Evolutionary conservation across 1,140 invertebrate genomes (phyloP), one percentile per base, ranked within the genome.

Genomic region (Armadillidium nasatum): DNA sequence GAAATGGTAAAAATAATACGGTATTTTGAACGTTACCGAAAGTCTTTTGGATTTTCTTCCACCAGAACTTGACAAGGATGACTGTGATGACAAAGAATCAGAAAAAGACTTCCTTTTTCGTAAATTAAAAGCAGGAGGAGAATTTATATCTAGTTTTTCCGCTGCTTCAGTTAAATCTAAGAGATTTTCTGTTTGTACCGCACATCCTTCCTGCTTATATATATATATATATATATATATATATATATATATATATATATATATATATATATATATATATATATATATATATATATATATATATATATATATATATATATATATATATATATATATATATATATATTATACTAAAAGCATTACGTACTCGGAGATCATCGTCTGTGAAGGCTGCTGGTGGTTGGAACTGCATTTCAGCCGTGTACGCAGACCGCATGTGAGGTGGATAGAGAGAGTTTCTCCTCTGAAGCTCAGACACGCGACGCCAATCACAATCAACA

Each of bases 371-470:
- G 21, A 78, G 44, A 33, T 75, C 72, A 33, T 78, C 77, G 50
- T 78, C 77, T 44, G 71, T 73, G 74, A 78, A 78, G 9, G 46
- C 46, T 9, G 46, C 46, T 9, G 75, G 67, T 23, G 76, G 72
- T 11, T 46, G 71, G 71, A 72, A 78, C 84, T 93, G 91, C n/a
- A 88, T 91, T 87, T 94, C 94, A 0, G 91, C 91, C 0, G 94
- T 92, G 86, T 97, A 96, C 0, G 93, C 91, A 78, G 92, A 93
- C 85, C 92, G 94, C 72, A 96, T 85, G 84, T 97, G 95, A 7
- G 94, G 93, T 21, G 90, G 91, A 78, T 91, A 91, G 71, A 96
- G 85, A 0, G 94, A 94, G 85, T 97, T 97, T 43, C 95, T 86
- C 82, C 90, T 88, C 82, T 91, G 89, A 19, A 96, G 86, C 83